Conservation (phyloP, 2,113 vertebrate genomes). For the Saguinus midas region DNA sequence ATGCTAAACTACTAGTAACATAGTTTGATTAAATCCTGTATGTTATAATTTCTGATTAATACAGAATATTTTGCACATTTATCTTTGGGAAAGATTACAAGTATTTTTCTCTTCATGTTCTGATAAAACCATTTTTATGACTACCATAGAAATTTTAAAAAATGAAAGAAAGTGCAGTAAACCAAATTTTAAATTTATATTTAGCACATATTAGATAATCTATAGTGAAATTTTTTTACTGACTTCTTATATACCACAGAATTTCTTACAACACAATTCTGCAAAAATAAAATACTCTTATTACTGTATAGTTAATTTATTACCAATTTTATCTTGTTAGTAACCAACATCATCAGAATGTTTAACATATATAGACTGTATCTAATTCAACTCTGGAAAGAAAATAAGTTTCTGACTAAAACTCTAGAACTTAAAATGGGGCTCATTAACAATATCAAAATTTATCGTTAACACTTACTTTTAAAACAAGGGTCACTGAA, state of each 20-base stretch:
- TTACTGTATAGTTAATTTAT: slow-evolving; percentile 54
- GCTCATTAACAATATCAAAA: slow-evolving; percentile 64
- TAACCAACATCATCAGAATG: slow-evolving; percentile 62
- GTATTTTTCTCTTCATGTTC: neutral
- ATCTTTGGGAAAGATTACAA: neutral
- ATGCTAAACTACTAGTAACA: neutral
- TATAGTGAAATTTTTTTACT: neutral
- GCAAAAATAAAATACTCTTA: slow-evolving; percentile 31
- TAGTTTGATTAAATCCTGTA: neutral
- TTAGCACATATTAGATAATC: neutral
- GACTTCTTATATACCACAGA: neutral
- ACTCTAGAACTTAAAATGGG: slow-evolving; percentile 51
- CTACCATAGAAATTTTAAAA: neutral
- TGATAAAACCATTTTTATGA: neutral
- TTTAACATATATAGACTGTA: slow-evolving; percentile 61
- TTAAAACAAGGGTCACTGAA: slow-evolving; percentile 61
- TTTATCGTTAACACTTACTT: slow-evolving; percentile 63
- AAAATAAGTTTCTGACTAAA: slow-evolving; percentile 71
- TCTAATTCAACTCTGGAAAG: slow-evolving; percentile 62
- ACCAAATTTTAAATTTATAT: neutral
- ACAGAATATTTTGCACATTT: neutral
- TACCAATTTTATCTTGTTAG: slow-evolving; percentile 62
- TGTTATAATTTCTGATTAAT: neutral
- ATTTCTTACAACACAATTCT: neutral
- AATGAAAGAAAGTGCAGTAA: neutral